These are phyloP conservation scores for Hydrocynus forskahlii DNA, from an alignment of 2,797 vertebrate species.

Conservation along the genomic window DNA sequence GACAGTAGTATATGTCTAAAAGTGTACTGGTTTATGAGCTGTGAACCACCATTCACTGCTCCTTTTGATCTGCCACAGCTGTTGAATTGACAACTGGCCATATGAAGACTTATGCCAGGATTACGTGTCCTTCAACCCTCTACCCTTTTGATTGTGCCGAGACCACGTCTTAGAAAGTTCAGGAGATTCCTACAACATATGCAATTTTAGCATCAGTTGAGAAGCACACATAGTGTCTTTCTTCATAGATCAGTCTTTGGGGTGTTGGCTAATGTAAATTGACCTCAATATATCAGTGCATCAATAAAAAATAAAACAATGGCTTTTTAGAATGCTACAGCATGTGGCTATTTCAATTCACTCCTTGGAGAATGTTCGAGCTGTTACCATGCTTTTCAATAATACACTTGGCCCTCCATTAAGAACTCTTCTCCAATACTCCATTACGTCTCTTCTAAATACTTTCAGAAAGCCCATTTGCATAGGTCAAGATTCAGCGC, in stretches of 20 bases:
- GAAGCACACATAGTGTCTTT: background rate
- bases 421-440: conserved; percentile 36
- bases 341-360: conserved; percentile 23
- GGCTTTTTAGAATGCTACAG: background rate
- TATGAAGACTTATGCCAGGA: too few relatives aligned
- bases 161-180: background rate
- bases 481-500: conserved; percentile 55
- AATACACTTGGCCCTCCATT: conserved; percentile 44
- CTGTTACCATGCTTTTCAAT: conserved; percentile 35
- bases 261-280: conserved; percentile 1
- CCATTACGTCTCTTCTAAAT: conserved; percentile 44
- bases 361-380: conserved; percentile 30
- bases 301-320: conserved; percentile 11
- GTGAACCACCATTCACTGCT: too few relatives aligned
- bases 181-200: background rate
- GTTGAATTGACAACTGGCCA: too few relatives aligned
- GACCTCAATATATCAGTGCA: background rate
- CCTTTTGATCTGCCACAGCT: too few relatives aligned
- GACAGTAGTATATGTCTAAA: too few relatives aligned
- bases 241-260: background rate
- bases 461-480: conserved; percentile 47
- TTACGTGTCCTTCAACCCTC: background rate
- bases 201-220: background rate
- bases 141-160: background rate
- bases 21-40: too few relatives aligned